phyloP scores from a whole-genome alignment of 2,888 invertebrate species.

The Frankliniella intonsa region DNA sequence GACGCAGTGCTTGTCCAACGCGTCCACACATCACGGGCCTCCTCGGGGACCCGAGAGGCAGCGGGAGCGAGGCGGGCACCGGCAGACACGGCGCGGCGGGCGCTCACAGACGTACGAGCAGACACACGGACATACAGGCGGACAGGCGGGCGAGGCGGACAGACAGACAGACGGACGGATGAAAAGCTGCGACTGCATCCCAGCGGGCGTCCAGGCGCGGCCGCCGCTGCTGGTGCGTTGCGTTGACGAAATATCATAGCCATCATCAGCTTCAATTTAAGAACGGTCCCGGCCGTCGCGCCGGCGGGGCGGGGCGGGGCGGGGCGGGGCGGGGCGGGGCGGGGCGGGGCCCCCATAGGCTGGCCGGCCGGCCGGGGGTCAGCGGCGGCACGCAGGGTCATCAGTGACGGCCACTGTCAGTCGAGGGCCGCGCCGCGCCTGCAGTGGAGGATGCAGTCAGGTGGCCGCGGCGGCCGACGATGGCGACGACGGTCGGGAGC shows the following conservation, averaged over 20 bases:
- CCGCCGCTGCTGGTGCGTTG: background rate
- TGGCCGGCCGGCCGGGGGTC: background rate
- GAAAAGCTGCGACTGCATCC: background rate
- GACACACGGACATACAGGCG: background rate
- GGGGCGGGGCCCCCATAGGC: background rate
- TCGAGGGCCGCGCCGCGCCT: background rate
- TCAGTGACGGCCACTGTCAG: background rate
- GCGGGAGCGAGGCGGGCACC: background rate
- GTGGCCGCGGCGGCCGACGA: too few relatives aligned
- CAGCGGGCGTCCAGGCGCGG: background rate
- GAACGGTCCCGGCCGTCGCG: background rate
- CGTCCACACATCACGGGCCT: background rate
- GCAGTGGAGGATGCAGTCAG: background rate
- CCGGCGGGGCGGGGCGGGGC: background rate
- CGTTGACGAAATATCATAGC: constrained; percentile 9
- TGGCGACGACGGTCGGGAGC: too few relatives aligned
- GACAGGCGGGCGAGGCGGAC: background rate
- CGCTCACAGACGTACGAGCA: background rate
- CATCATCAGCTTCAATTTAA: constrained; percentile 20
- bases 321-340: background rate
- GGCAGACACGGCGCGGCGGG: background rate
- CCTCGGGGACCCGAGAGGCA: background rate
- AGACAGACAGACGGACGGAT: background rate
- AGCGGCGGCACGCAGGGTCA: background rate
- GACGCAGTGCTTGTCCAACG: too few relatives aligned